Percentiles rank a stretch among this genome's conserved stretches.
Conservation (phyloP, 2,888 invertebrate genomes). For the Arrhopalites spinosus region DNA sequence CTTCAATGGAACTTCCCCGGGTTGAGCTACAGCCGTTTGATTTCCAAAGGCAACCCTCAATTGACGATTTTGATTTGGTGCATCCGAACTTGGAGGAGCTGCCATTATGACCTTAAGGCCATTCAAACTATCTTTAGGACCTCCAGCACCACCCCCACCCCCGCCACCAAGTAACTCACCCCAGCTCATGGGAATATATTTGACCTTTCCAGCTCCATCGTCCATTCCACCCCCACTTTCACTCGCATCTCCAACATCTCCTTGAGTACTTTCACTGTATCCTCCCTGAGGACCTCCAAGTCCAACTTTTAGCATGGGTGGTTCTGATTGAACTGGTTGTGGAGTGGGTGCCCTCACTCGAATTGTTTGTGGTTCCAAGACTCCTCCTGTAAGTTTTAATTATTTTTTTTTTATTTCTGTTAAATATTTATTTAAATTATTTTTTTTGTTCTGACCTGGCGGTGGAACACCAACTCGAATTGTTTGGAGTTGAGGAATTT, state of each 20-base stretch:
- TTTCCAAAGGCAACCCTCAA: slow-evolving; percentile 30
- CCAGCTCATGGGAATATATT: slow-evolving; percentile 36
- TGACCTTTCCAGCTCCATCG: slow-evolving; percentile 16
- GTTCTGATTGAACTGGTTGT: background rate
- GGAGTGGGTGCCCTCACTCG: slow-evolving; percentile 11
- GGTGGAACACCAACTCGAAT: slow-evolving; percentile 1
- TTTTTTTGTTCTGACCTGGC: background rate
- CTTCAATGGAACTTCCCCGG: slow-evolving; percentile 28
- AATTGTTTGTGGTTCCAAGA: slow-evolving; percentile 15
- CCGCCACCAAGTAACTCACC: slow-evolving; percentile 25
- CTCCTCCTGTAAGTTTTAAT: background rate
- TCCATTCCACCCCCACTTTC: background rate
- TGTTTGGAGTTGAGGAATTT: background rate
- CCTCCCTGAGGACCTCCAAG: background rate
- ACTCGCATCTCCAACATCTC: background rate
- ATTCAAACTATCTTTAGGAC: slow-evolving; percentile 4
- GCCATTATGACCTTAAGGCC: slow-evolving; percentile 32
- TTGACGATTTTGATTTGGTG: slow-evolving; percentile 21
- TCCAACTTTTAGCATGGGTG: background rate
- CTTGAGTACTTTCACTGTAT: background rate
- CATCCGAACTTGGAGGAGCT: background rate
- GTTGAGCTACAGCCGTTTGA: slow-evolving; percentile 15
- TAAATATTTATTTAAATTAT: background rate
- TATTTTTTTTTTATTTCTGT: too few relatives aligned
- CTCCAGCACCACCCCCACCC: background rate